Conservation (phyloP, 2,113 vertebrate species). For the Gorilla gorilla region DNA sequence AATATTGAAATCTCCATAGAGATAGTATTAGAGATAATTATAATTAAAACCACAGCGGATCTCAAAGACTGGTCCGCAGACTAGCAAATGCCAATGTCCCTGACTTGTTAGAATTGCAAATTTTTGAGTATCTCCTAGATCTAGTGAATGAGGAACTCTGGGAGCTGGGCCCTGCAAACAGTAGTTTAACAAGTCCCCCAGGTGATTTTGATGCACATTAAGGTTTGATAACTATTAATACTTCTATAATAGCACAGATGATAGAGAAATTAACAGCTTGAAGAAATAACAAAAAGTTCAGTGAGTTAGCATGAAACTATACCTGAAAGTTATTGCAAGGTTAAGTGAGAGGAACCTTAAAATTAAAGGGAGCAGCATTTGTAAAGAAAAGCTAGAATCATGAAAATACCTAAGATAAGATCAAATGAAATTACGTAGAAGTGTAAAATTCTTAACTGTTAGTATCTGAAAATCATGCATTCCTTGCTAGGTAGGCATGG, state of each 20-base stretch:
- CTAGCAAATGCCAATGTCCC: neutral
- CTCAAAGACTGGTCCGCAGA: neutral
- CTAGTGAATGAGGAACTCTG: neutral
- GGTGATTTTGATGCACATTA: neutral
- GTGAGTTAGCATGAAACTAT: neutral
- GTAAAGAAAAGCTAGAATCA: neutral
- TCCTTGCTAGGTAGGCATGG: neutral
- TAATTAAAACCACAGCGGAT: neutral
- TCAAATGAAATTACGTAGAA: neutral
- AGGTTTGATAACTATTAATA: neutral
- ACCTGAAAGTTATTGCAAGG: neutral
- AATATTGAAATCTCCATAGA: neutral
- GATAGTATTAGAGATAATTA: neutral
- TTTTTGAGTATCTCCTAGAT: neutral
- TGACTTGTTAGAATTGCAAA: neutral
- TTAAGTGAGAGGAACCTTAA: neutral
- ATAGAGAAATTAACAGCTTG: neutral
- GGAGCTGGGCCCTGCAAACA: neutral
- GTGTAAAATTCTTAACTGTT: neutral
- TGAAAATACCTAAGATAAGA: neutral
- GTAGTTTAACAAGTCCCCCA: neutral
- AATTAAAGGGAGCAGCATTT: neutral
- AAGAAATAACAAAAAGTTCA: neutral
- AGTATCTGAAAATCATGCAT: slow-evolving; percentile 2
- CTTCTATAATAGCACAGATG: neutral